These are phyloP conservation scores for Apodemia duryi DNA, from an alignment of 2,888 invertebrate species.

Conservation along the genomic window DNA sequence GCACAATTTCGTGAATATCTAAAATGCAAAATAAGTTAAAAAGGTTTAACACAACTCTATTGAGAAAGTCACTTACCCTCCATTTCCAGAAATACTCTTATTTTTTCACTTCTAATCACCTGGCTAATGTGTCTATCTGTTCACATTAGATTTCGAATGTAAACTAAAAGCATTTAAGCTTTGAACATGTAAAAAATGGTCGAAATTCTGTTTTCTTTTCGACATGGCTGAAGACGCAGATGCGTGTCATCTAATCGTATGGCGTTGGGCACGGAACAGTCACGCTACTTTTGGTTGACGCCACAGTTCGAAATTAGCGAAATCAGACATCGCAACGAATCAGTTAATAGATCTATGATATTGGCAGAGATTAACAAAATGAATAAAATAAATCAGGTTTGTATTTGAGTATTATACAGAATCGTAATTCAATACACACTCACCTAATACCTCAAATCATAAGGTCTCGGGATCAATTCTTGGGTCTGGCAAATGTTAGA, in stretches of 20 bases:
- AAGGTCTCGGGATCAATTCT: too few species aligned
- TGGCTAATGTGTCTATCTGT: conserved; percentile 28
- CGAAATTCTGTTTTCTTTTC: conserved; percentile 25
- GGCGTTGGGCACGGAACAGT: conserved; percentile 32
- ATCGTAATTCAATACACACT: too few species aligned
- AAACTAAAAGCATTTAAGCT: conserved; percentile 26
- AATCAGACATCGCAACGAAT: not conserved
- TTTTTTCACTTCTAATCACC: conserved; percentile 8
- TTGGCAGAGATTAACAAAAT: too few species aligned
- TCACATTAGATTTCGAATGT: conserved; percentile 32
- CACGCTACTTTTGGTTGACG: conserved; percentile 30
- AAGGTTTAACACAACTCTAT: conserved; percentile 31
- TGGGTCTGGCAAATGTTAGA: too few species aligned
- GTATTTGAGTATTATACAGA: too few species aligned
- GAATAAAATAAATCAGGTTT: too few species aligned
- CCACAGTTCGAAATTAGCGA: conserved; percentile 18
- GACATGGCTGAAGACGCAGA: too few species aligned
- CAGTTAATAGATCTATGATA: not conserved
- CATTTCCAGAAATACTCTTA: too few species aligned
- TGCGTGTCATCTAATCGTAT: too few species aligned
- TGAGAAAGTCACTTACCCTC: conserved; percentile 21
- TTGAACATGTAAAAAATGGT: conserved; percentile 28
- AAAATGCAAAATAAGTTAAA: too few species aligned
- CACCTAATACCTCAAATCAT: too few species aligned
- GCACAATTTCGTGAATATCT: not conserved